A percentile compares a stretch with the other conserved stretches of the same genome.
Evolutionary conservation across 2,888 invertebrate species (phyloP).

Genomic region (Caprella mutica): DNA sequence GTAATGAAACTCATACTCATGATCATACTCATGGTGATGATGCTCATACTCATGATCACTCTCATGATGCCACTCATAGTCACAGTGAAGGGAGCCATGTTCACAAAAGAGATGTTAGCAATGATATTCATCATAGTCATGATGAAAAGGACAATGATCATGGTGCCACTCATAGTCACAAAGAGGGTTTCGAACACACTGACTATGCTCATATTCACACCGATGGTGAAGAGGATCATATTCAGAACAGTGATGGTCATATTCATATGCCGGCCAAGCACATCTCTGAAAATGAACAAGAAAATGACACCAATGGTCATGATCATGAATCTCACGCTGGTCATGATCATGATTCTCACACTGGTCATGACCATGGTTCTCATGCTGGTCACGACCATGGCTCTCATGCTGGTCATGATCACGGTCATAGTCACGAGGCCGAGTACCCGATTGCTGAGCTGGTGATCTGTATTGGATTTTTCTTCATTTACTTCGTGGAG

Average conservation of each 20-base stretch:
- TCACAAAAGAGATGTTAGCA: not conserved
- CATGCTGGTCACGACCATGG: slow-evolving; percentile 1
- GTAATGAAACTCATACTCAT: no score
- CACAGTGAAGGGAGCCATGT: not conserved
- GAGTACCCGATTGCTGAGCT: slow-evolving; percentile 45
- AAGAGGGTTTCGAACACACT: not conserved
- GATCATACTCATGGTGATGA: no score
- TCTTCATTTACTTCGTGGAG: slow-evolving; percentile 48
- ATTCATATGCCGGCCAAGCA: not conserved
- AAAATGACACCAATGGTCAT: not conserved
- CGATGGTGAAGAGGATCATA: not conserved
- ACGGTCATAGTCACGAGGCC: slow-evolving; percentile 7
- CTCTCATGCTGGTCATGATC: not conserved
- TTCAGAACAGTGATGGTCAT: not conserved
- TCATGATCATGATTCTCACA: slow-evolving; percentile 1
- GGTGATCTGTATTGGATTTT: slow-evolving; percentile 47
- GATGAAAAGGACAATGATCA: not conserved
- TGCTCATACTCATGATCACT: slow-evolving; percentile 5
- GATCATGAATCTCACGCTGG: not conserved
- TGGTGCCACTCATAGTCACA: not conserved
- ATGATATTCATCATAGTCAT: not conserved
- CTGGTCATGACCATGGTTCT: not conserved
- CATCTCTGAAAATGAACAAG: not conserved
- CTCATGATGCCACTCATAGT: not conserved
- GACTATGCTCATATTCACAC: not conserved